Evolutionary conservation across 2,113 vertebrate species (phyloP).

Genomic region (Alectura lathami): DNA sequence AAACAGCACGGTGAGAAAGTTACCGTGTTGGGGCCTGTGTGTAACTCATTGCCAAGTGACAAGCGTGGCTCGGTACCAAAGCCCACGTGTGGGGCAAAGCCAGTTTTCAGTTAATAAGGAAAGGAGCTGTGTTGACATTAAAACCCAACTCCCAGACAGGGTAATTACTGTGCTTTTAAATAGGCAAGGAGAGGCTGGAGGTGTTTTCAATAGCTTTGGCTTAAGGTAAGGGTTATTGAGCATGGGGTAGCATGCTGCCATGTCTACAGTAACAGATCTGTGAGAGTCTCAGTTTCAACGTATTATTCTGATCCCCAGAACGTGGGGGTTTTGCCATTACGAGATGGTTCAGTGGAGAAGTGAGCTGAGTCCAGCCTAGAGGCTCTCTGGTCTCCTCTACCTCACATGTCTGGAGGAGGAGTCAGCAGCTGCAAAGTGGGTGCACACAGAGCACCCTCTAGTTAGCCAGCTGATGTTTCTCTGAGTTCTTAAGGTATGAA

Average conservation of each 20-base stretch:
- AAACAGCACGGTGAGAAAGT: background rate
- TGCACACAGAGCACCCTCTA: background rate
- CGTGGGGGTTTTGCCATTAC: background rate
- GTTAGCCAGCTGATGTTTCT: background rate
- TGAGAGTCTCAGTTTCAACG: fast-evolving
- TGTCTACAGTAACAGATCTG: fast-evolving
- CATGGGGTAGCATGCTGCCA: fast-evolving
- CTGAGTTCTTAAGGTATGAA: background rate
- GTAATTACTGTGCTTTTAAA: fast-evolving
- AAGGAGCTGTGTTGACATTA: conserved; percentile 28
- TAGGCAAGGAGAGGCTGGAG: fast-evolving
- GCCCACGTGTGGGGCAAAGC: background rate
- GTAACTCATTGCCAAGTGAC: background rate
- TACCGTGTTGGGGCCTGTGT: background rate
- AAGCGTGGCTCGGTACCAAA: background rate
- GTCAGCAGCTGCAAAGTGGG: background rate
- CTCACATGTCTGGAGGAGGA: background rate
- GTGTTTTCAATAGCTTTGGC: background rate
- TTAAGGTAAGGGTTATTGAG: fast-evolving
- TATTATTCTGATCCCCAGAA: background rate
- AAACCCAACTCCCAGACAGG: fast-evolving
- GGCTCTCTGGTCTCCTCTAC: background rate
- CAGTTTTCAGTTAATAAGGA: background rate
- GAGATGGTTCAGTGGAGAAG: conserved; percentile 29
- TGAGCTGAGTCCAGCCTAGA: background rate